Base-by-base conservation (phyloP, 2,113 vertebrate genomes). In the Cryptomyrus ogoouensis region DNA sequence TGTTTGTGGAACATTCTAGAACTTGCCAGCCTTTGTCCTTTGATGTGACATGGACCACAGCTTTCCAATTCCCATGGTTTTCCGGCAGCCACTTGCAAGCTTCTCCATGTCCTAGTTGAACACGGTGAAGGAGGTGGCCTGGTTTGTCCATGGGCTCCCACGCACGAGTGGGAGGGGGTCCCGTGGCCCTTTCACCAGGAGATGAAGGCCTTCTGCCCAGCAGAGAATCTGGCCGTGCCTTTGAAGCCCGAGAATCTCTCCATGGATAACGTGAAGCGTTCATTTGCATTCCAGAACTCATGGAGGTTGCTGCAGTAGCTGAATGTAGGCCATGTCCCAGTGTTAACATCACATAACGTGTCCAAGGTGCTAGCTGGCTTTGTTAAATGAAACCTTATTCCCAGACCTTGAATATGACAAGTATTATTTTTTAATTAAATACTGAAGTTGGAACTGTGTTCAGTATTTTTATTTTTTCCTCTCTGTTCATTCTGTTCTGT, bases 401-500 rank as follows among this genome's bases (percentile, higher is more conserved):
- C 74, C 74, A 80, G 74, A 39, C 35, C 74, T 19, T 80, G 35
- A 80, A 80, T 80, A 80, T 42, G 74, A 80, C 74, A 39, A 42
- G 74, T 70, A 80, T 80, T 80, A 80, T 39, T 80, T 39, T 80
- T n/a, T 85, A 85, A 49, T 49, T 46, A 85, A 85, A 80, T 42
- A 42, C 74, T 80, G 21, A 46, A 85, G 85, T 87, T 50, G 49
- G 46, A 87, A 52, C 49, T 53, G n/a, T 31, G 46, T 53, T 24
- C 85, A 7, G 10, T 24, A 87, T 44, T 47, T 47, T n/a, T 84
- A 10, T 84, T 84, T 44, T 87, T 27, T 35, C 27, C 27, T 12
- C 47, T 87, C 49, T 49, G 47, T 53, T 87, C 49, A 87, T 87
- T 87, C 85, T 50, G 85, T 87, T 84, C 52, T 74, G 52, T 74